These are phyloP conservation scores for Zoanthus gigantus DNA, from an alignment of 92 coral and sea anemone genomes.

Conservation along the genomic window DNA sequence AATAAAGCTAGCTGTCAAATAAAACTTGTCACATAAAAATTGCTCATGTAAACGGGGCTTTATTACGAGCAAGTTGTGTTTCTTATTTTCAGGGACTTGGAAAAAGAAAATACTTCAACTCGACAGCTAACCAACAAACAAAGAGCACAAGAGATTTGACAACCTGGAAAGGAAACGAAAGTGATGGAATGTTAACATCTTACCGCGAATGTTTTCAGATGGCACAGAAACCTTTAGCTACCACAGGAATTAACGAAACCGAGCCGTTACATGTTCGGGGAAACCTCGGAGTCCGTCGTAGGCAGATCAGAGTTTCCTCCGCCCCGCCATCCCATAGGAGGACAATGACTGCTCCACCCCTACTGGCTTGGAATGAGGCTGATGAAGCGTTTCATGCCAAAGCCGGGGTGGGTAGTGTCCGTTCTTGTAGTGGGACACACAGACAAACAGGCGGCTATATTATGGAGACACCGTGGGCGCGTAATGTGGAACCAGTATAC, in stretches of 20 bases:
- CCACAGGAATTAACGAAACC: constrained; percentile 66
- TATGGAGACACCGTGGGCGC: constrained; percentile 69
- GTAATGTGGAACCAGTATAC: constrained; percentile 50
- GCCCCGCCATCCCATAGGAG: constrained; percentile 84
- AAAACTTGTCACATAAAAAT: too few relatives aligned
- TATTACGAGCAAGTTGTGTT: too few relatives aligned
- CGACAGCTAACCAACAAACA: constrained; percentile 72
- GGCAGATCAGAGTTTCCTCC: constrained; percentile 80
- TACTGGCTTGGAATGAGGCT: constrained; percentile 97
- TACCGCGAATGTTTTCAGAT: constrained; percentile 77
- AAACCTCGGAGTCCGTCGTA: constrained; percentile 82
- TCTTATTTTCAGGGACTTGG: constrained; percentile 84
- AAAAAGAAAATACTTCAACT: constrained; percentile 72
- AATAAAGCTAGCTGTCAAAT: too few relatives aligned
- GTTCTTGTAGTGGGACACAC: constrained; percentile 53
- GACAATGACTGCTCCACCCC: constrained; percentile 74
- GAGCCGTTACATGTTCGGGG: constrained; percentile 91
- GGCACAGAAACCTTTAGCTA: constrained; percentile 23
- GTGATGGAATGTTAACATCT: constrained; percentile 72
- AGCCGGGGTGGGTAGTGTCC: constrained; percentile 81
- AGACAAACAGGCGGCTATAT: constrained; percentile 36
- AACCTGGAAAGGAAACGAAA: constrained; percentile 91
- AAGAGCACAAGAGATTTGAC: constrained; percentile 81
- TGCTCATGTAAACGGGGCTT: too few relatives aligned
- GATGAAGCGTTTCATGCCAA: constrained; percentile 76